These are phyloP conservation scores for Pasiphila rectangulata DNA, from an alignment of 2,888 invertebrate species.

Conservation along the genomic window DNA sequence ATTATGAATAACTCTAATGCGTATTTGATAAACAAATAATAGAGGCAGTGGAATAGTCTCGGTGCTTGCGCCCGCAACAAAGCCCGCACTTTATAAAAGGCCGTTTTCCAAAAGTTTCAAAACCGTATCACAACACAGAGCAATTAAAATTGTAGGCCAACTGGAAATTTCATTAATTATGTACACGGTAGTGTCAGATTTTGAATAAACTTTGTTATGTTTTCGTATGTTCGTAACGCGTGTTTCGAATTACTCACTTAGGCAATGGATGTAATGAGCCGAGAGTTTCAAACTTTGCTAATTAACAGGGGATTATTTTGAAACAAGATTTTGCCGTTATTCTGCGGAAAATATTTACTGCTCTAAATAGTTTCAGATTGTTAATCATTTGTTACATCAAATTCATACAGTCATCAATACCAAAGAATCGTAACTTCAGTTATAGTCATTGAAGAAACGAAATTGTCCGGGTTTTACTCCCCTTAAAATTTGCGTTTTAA, in stretches of 20 bases:
- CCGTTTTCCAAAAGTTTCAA: constrained; percentile 68
- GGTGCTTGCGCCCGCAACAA: constrained; percentile 68
- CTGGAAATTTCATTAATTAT: constrained; percentile 78
- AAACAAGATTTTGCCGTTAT: constrained; percentile 3
- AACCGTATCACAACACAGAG: constrained; percentile 73
- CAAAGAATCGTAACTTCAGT: no score
- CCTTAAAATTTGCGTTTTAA: constrained; percentile 54
- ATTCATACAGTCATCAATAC: no score
- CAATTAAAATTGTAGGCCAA: constrained; percentile 79
- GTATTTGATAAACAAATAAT: constrained; percentile 79
- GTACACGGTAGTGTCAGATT: constrained; percentile 59
- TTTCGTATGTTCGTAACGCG: constrained; percentile 53
- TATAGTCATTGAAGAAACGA: background rate
- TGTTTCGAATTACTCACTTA: constrained; percentile 47
- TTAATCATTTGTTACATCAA: no score
- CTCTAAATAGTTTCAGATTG: no score
- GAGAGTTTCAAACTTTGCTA: constrained; percentile 24
- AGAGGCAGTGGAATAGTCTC: constrained; percentile 50
- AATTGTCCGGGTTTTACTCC: constrained; percentile 39
- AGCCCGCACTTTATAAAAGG: constrained; percentile 51
- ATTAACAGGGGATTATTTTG: constrained; percentile 14
- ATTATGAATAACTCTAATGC: constrained; percentile 65
- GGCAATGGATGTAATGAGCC: constrained; percentile 30
- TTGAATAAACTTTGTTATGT: constrained; percentile 68
- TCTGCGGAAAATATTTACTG: no score